These are phyloP conservation scores for Myotis planiceps DNA, from an alignment of 2,797 vertebrate species.

Conservation along the genomic window DNA sequence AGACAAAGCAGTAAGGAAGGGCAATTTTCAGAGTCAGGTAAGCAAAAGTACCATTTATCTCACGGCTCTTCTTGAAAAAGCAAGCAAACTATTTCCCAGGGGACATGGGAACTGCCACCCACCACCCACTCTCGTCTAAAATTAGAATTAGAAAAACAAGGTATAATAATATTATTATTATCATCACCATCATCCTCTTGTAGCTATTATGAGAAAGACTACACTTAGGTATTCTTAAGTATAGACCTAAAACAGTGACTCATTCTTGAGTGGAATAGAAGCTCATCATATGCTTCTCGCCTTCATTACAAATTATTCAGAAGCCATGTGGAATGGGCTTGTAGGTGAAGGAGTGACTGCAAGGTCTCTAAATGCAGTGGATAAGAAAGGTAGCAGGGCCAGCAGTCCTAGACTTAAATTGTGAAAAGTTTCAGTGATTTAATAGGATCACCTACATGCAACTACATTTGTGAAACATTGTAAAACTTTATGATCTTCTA, in stretches of 20 bases:
- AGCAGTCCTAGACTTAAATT: background rate
- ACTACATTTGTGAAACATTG: background rate
- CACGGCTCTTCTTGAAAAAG: constrained; percentile 7
- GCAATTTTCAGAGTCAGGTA: background rate
- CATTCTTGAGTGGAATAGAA: background rate
- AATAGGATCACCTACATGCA: background rate
- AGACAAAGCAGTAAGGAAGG: background rate
- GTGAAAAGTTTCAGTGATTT: background rate
- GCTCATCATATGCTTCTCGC: background rate
- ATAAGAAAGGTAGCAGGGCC: background rate
- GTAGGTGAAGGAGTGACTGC: background rate
- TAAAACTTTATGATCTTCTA: background rate
- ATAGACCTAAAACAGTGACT: background rate
- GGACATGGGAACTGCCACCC: background rate
- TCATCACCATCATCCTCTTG: background rate
- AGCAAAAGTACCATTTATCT: background rate
- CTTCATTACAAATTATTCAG: background rate
- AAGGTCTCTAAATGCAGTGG: background rate
- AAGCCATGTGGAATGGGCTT: background rate
- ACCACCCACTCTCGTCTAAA: background rate
- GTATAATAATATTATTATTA: background rate
- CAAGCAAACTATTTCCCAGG: background rate
- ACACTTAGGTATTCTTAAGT: background rate
- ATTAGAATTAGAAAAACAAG: background rate
- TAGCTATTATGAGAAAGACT: background rate